Percentiles rank a stretch among this genome's conserved stretches.
These are phyloP conservation scores for Cerceris rybyensis DNA, from an alignment of 2,888 invertebrate genomes.

Conservation along the genomic window DNA sequence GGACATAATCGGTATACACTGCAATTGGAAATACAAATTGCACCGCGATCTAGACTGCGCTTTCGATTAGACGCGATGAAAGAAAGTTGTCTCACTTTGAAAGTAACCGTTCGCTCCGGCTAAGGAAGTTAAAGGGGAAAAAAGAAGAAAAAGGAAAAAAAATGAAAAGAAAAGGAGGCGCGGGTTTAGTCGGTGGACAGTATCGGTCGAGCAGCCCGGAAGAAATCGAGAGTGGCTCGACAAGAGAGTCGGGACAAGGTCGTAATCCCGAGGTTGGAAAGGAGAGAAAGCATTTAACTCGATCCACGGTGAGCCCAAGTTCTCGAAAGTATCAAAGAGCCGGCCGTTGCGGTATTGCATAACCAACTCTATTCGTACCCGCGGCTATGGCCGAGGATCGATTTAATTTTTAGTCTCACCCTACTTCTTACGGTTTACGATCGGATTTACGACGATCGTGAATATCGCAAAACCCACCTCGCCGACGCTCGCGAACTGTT, in stretches of 20 bases:
- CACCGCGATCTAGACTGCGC: slow-evolving; percentile 1
- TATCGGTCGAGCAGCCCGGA: slow-evolving; percentile 59
- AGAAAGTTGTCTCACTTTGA: slow-evolving; percentile 20
- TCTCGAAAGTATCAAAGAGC: slow-evolving; percentile 58
- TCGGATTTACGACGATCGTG: slow-evolving; percentile 51
- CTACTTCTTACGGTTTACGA: slow-evolving; percentile 36
- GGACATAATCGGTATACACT: not conserved
- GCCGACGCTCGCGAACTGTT: slow-evolving; percentile 32
- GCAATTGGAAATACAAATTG: not conserved
- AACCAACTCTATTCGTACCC: slow-evolving; percentile 46
- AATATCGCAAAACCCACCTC: slow-evolving; percentile 21
- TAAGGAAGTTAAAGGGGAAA: not conserved
- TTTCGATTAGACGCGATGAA: not conserved
- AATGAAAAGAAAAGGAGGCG: slow-evolving; percentile 32
- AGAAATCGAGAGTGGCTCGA: slow-evolving; percentile 75
- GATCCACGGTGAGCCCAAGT: slow-evolving; percentile 49
- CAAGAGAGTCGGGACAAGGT: slow-evolving; percentile 74
- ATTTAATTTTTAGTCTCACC: slow-evolving; percentile 46
- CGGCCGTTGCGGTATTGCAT: slow-evolving; percentile 42
- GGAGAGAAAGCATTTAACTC: slow-evolving; percentile 74
- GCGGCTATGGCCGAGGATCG: slow-evolving; percentile 48
- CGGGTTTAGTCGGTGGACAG: slow-evolving; percentile 44
- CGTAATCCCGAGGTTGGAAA: slow-evolving; percentile 68
- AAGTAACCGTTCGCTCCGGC: slow-evolving; percentile 3
- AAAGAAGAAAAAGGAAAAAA: too few relatives aligned